These are phyloP conservation scores for Cephalotes varians DNA, from an alignment of 2,888 invertebrate species.

Conservation along the genomic window DNA sequence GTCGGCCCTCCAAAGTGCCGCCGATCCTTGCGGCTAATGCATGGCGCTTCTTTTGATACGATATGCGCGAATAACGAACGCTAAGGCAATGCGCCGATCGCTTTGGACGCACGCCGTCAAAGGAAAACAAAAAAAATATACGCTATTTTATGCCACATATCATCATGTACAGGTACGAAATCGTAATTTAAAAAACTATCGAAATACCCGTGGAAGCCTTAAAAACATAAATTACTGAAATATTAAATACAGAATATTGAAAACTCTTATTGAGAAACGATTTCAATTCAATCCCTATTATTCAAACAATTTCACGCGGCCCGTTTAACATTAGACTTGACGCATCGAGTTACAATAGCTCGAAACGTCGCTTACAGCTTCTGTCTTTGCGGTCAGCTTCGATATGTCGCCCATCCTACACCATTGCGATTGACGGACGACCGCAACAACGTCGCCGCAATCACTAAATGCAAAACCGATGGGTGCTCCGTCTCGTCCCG, in stretches of 20 bases:
- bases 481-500: constrained; percentile 13
- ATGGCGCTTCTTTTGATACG: no score
- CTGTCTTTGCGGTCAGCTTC: constrained; percentile 66
- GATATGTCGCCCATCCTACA: constrained; percentile 40
- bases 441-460: constrained; percentile 67
- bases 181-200: not conserved
- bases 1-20: no score
- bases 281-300: not conserved
- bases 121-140: no score
- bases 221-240: not conserved
- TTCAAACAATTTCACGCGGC: constrained; percentile 21
- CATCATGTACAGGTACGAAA: not conserved
- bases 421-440: constrained; percentile 67
- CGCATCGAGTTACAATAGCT: constrained; percentile 28
- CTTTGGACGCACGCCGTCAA: no score
- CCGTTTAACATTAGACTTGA: not conserved
- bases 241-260: not conserved
- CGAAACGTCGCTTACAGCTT: constrained; percentile 43
- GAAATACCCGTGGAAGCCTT: no score
- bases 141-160: no score
- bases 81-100: no score
- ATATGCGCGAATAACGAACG: no score
- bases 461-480: constrained; percentile 70
- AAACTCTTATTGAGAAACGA: not conserved
- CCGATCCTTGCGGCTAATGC: no score